A percentile compares a stretch with the other conserved stretches of the same genome.
Evolutionary conservation across 2,797 vertebrate genomes (phyloP).

Genomic region (Pangasius djambal): DNA sequence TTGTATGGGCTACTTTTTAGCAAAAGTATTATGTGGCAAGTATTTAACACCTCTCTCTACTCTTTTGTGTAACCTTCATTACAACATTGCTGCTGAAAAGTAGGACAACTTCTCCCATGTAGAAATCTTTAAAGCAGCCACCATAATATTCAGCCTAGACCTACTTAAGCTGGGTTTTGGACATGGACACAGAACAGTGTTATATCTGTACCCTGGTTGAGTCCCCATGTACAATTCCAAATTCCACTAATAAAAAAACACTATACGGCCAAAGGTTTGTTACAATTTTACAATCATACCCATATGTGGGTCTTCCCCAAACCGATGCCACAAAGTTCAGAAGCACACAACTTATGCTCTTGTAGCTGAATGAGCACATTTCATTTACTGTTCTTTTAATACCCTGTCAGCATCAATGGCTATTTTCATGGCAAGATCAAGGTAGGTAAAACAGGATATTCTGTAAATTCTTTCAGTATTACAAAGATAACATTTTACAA

Average conservation of each 20-base stretch:
- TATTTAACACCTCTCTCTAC: background rate
- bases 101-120: background rate
- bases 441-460: too few species aligned
- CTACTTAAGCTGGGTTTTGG: background rate
- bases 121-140: background rate
- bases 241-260: background rate
- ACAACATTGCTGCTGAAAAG: background rate
- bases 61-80: background rate
- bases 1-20: background rate
- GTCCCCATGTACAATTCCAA: background rate
- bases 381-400: too few species aligned
- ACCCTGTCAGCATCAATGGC: too few species aligned
- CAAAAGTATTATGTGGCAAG: too few species aligned
- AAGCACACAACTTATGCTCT: background rate
- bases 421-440: too few species aligned
- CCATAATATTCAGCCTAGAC: background rate
- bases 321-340: background rate
- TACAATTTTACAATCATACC: background rate
- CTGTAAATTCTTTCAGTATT: too few species aligned
- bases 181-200: background rate
- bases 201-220: background rate
- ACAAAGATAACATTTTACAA: too few species aligned
- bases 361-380: background rate
- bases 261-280: background rate
- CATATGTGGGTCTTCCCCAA: background rate